Percentiles rank a stretch among this genome's conserved stretches.
Evolutionary conservation across 2,797 vertebrate species (phyloP).

Genomic region (Poecilia gillii): DNA sequence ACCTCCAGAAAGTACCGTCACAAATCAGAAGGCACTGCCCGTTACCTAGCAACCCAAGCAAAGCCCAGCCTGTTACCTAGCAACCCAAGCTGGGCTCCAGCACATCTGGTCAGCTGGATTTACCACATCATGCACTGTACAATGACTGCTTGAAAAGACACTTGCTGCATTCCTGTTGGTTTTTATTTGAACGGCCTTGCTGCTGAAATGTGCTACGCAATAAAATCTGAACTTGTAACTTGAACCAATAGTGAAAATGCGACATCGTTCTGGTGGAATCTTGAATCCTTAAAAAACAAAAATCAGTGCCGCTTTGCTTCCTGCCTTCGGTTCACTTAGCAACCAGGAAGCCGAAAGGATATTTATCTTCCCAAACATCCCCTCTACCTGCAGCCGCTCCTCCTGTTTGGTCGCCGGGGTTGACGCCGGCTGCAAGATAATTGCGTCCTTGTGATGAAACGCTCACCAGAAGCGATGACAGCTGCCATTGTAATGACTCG

Average conservation of each 20-base stretch:
- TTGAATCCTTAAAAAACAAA: neutral
- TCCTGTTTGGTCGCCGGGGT: neutral
- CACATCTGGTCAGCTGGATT: no score
- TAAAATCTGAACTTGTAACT: neutral
- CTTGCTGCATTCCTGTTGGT: no score
- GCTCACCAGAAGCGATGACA: constrained; percentile 14
- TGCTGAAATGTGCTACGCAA: neutral
- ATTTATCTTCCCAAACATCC: neutral
- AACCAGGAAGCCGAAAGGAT: neutral
- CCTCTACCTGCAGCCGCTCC: neutral
- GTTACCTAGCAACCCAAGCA: no score
- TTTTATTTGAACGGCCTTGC: no score
- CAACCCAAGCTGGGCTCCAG: no score
- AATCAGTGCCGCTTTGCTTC: neutral
- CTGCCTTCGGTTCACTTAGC: neutral
- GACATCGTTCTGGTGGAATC: neutral
- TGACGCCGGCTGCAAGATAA: constrained; percentile 19
- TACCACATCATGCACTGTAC: no score
- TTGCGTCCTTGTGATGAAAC: constrained; percentile 28
- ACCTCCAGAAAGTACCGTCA: no score
- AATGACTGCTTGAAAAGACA: no score
- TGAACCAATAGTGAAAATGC: neutral
- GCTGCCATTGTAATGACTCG: constrained; percentile 15
- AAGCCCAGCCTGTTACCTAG: no score
- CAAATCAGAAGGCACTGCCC: no score